Evolutionary conservation across 2,113 vertebrate species (phyloP).

Genomic region (Pteropus alecto): DNA sequence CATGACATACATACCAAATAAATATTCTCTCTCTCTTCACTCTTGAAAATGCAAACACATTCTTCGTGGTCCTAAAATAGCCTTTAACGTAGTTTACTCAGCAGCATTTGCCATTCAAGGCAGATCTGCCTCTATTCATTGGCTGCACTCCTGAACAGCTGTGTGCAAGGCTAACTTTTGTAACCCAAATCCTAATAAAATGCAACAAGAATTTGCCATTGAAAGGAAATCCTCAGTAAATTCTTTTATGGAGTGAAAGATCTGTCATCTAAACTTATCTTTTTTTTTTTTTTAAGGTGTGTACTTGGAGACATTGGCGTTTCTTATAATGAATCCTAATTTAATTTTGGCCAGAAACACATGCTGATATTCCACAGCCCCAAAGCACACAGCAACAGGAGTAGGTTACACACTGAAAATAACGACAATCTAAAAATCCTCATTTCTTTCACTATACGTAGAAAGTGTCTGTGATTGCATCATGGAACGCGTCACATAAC

Average conservation of each 20-base stretch:
- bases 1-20: background rate
- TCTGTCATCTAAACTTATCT: background rate
- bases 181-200: constrained; percentile 34
- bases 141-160: constrained; percentile 50
- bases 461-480: background rate
- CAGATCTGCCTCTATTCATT: constrained; percentile 34
- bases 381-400: background rate
- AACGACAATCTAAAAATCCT: background rate
- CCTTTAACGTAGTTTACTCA: constrained; percentile 28
- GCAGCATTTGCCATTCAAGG: constrained; percentile 56
- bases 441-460: background rate
- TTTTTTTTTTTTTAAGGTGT: background rate
- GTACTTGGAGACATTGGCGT: background rate
- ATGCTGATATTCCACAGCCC: background rate
- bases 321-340: background rate
- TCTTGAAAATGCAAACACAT: constrained; percentile 50
- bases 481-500: background rate
- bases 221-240: constrained; percentile 25
- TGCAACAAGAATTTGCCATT: background rate
- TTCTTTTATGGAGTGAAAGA: constrained; percentile 26
- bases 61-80: constrained; percentile 61
- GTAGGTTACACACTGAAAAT: background rate
- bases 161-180: constrained; percentile 43
- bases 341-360: background rate
- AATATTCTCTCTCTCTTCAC: constrained; percentile 32